Conservation (phyloP, 2,888 invertebrate species). For the Tipula confusa region DNA sequence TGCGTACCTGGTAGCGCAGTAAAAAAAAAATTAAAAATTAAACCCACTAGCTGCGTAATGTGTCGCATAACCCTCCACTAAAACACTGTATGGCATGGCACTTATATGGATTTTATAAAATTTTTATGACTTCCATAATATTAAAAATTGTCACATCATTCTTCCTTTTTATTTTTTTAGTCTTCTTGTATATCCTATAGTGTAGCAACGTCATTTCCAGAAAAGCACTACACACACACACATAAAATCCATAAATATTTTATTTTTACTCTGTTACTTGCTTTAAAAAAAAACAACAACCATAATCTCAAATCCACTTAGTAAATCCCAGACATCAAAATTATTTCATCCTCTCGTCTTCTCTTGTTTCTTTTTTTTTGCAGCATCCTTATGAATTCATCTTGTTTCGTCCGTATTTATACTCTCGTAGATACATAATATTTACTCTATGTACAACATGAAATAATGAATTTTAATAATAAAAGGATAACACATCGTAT, state of each 20-base stretch:
- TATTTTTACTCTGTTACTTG: neutral
- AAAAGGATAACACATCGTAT: neutral
- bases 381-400: neutral
- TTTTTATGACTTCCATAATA: neutral
- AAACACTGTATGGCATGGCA: neutral
- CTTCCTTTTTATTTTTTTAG: neutral
- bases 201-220: neutral
- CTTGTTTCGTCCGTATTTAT: neutral
- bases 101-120: neutral
- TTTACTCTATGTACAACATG: too few species aligned
- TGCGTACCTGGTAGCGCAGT: neutral
- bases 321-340: constrained; percentile 3
- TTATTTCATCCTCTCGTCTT: neutral
- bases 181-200: neutral
- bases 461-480: constrained; percentile 25
- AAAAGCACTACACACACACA: neutral
- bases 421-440: neutral
- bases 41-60: neutral
- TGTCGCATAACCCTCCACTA: neutral
- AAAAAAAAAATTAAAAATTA: neutral
- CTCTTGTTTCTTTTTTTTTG: neutral
- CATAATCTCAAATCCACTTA: constrained; percentile 20
- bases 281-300: neutral
- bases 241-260: neutral
- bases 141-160: neutral